Base-by-base conservation (phyloP, 2,113 vertebrate genomes). In the Stictonetta naevosa region DNA sequence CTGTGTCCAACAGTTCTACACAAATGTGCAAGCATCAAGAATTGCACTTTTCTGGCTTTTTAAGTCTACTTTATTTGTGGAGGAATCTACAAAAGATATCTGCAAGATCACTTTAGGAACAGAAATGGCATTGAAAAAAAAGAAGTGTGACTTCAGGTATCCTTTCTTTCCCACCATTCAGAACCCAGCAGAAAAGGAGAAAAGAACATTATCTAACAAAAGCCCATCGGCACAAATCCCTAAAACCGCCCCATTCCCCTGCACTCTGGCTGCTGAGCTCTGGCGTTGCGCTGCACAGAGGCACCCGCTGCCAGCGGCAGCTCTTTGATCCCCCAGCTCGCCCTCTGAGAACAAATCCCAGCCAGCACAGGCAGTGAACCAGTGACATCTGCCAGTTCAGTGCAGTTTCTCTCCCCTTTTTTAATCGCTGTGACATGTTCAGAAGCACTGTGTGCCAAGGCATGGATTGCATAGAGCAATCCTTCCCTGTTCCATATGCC, bases 321-420 rank as follows among this genome's bases (percentile, higher is more conserved):
- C 33, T 31, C 44, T n/a, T 10, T 20, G 31, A 82, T 66, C 52
- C 0, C 0, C 25, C 48, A 29, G 26, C 46, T 81, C 1, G 0
- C 48, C 63, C 66, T 76, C 83, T 0, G 0, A 82, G 67, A 86
- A n/a, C 42, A 84, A 85, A 87, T 15, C 18, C 36, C 0, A 0
- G 81, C 55, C 81, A 68, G 63, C 1, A 0, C 77, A 81, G 55
- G n/a, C 81, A 36, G 68, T 75, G 59, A 93, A 91, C 72, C 71
- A 19, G 52, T 81, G 83, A 92, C 75, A 79, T 75, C 79, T 91
- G 83, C 83, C 86, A 97, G 83, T 59, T 93, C 93, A 86, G 48
- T 64, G 77, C 59, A 72, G 62, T 48, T 91, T 91, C 46, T 63
- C 72, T 83, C 63, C 76, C 63, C 72, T 81, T 59, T 86, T 92